Conservation (phyloP, 2,797 vertebrate species). For the Eutrigla gurnardus region DNA sequence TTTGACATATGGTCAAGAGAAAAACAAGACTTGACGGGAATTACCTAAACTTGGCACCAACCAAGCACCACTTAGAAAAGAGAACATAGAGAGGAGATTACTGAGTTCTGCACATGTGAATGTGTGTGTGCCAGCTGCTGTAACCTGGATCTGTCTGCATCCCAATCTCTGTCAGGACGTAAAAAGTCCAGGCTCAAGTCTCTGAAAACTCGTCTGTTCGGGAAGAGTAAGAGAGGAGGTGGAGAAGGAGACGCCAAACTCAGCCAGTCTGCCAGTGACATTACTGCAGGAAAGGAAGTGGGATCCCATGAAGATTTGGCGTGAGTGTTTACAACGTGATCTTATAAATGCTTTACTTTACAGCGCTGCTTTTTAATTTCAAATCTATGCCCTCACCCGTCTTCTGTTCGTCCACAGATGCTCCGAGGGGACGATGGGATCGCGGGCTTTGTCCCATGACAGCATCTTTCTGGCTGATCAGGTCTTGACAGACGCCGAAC, state of each 20-base stretch:
- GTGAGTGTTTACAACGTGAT: constrained; percentile 59
- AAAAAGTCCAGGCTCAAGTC: constrained; percentile 91
- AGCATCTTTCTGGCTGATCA: constrained; percentile 93
- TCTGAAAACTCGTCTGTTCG: constrained; percentile 88
- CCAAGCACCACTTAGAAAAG: neutral
- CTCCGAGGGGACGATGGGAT: constrained; percentile 85
- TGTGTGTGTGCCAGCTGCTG: constrained; percentile 13
- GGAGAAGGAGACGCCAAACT: constrained; percentile 77
- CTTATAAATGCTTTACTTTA: neutral
- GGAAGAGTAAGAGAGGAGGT: constrained; percentile 87
- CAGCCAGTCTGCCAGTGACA: constrained; percentile 88
- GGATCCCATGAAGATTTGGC: constrained; percentile 88
- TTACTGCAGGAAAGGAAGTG: constrained; percentile 75
- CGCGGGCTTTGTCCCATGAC: constrained; percentile 93
- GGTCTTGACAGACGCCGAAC: constrained; percentile 82
- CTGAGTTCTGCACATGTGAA: neutral
- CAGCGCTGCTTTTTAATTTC: neutral
- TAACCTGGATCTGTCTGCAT: constrained; percentile 53
- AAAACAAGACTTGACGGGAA: neutral
- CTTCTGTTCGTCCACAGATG: constrained; percentile 73
- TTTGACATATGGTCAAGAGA: neutral
- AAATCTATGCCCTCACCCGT: neutral
- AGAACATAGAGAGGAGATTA: neutral
- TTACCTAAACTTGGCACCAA: neutral
- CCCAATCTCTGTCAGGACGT: constrained; percentile 81